Evolutionary conservation across 37 sponge, comb jelly and placozoan genomes (phyloP), one percentile per base, ranked within the genome.

Genomic region (Spongilla lacustris): DNA sequence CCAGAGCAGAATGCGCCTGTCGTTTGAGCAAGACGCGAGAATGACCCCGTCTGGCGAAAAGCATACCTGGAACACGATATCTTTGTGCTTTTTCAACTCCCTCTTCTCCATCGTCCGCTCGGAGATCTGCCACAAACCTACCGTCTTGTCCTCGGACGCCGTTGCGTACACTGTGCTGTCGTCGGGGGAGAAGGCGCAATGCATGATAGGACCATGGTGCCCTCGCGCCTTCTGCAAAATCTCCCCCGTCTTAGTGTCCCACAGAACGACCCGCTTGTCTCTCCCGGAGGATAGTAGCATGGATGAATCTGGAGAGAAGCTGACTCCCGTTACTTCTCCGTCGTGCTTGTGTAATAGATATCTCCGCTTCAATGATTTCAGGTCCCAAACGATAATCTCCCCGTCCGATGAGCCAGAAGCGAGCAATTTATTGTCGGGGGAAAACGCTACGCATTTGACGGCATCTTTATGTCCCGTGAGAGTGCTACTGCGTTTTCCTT

Each of bases 31-130:
- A 2, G 96, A 82, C 2, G 90, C 96, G 26, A 95, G 74, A 4
- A 74, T 69, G 66, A 95, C 81, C 23, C 78, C 88, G 74, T 95
- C 96, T 12, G 88, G 71, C 28, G 93, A 92, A 83, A 95, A 95
- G 74, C 80, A 77, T 8, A 85, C 86, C 76, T 92, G 93, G 41
- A 86, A 86, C 24, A 95, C 91, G 25, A 87, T 27, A 33, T 72
- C 90, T 67, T 77, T 86, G 75, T 95, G 96, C 35, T 91, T 91
- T 27, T 69, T 68, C 36, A 95, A 49, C 25, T 84, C 78, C 37
- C 36, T 84, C 73, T 83, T 79, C 28, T 84, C 77, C 68, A 90
- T 75, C 48, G 73, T 79, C 17, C 73, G 41, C 0, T 58, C 80
- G 13, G 71, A 26, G 28, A 89, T 83, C 27, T 83, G 76, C 90